Evolutionary conservation across 64 coral and sea anemone species (phyloP).

Genomic region (Cladopsammia gracilis): DNA sequence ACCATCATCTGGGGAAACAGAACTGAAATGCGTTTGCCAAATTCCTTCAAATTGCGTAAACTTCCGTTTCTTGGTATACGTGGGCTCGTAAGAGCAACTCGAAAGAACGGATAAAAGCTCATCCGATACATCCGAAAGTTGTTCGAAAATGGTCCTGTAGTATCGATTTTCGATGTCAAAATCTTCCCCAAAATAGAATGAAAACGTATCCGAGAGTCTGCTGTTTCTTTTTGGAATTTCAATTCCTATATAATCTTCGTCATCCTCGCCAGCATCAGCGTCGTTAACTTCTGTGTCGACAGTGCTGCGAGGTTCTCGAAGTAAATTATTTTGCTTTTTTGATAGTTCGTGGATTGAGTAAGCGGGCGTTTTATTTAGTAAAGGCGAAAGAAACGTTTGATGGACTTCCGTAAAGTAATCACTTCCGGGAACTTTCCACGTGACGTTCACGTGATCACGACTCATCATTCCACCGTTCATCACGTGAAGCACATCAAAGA

Average conservation of each 20-base stretch:
- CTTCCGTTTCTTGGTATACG: constrained; percentile 10
- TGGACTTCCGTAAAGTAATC: neutral
- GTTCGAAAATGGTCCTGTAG: neutral
- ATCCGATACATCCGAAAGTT: constrained; percentile 2
- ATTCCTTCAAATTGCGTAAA: constrained; percentile 74
- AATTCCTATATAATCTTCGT: constrained; percentile 9
- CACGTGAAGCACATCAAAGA: constrained; percentile 60
- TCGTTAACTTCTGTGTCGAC: constrained; percentile 24
- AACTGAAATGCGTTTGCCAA: constrained; percentile 80
- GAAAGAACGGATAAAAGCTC: constrained; percentile 15
- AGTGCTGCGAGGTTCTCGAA: neutral
- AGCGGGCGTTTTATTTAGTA: neutral
- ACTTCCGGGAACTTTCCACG: constrained; percentile 36
- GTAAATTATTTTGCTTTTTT: neutral
- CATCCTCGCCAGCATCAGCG: neutral
- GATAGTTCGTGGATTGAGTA: neutral
- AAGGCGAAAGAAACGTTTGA: neutral
- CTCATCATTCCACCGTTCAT: constrained; percentile 44
- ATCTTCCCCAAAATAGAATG: constrained; percentile 7
- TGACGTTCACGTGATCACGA: constrained; percentile 35
- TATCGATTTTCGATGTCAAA: constrained; percentile 16
- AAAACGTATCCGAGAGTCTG: constrained; percentile 2
- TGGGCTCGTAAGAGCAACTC: constrained; percentile 41
- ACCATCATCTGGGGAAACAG: constrained; percentile 79
- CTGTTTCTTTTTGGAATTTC: neutral